Percentiles rank a stretch among this genome's conserved stretches.
These are phyloP conservation scores for Argyrosomus regius DNA, from an alignment of 2,797 vertebrate genomes.

Conservation along the genomic window DNA sequence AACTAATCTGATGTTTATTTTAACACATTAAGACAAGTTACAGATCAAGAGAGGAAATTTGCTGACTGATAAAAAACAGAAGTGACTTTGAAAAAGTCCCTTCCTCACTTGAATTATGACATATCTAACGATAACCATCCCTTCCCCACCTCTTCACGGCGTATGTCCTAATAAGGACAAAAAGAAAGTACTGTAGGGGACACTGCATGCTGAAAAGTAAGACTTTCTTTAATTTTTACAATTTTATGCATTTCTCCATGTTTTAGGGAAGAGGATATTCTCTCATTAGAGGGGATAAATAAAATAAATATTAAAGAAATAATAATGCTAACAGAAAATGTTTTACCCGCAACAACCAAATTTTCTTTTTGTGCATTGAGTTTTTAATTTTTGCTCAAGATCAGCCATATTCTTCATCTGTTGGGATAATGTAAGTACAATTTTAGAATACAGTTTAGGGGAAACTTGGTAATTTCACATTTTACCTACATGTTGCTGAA, in stretches of 20 bases:
- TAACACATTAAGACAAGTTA: too few species aligned
- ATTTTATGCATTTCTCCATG: neutral
- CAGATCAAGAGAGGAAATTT: too few species aligned
- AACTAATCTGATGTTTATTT: too few species aligned
- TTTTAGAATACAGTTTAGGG: neutral
- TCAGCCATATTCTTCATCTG: neutral
- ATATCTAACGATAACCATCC: too few species aligned
- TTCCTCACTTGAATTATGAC: too few species aligned
- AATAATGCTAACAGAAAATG: neutral
- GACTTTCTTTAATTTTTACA: neutral
- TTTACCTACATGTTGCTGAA: neutral
- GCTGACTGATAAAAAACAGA: too few species aligned
- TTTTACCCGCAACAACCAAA: neutral
- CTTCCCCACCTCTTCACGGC: too few species aligned
- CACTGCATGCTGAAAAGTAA: neutral
- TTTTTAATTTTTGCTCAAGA: conserved; percentile 6
- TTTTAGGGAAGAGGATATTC: neutral
- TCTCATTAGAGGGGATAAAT: neutral
- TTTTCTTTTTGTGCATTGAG: neutral
- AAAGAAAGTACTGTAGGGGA: too few species aligned
- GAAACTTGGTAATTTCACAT: neutral
- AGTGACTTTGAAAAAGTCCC: too few species aligned
- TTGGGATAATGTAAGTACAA: conserved; percentile 7
- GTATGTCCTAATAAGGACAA: neutral
- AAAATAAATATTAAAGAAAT: neutral